These are phyloP conservation scores for Threskiornis aethiopicus DNA, from an alignment of 2,797 vertebrate species.

Conservation along the genomic window DNA sequence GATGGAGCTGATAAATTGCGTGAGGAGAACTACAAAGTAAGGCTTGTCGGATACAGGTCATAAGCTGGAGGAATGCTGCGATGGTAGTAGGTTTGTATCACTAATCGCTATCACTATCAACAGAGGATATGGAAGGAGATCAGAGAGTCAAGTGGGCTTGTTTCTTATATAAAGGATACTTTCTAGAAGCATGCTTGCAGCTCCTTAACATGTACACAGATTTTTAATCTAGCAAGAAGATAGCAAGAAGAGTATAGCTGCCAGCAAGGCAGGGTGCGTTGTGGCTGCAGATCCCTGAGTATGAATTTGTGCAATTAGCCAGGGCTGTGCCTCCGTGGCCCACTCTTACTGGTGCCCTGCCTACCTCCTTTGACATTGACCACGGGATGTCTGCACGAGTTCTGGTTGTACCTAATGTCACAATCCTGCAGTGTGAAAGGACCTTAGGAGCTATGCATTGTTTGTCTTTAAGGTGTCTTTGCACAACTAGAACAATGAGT, in stretches of 20 bases:
- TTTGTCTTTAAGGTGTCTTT: background rate
- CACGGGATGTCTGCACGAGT: accelerated
- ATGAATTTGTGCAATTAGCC: background rate
- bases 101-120: background rate
- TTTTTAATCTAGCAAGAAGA: background rate
- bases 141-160: background rate
- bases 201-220: background rate
- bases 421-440: background rate
- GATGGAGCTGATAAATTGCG: background rate
- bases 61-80: background rate
- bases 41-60: background rate
- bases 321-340: background rate
- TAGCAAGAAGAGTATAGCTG: background rate
- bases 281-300: background rate
- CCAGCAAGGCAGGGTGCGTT: accelerated
- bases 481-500: background rate
- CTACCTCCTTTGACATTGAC: accelerated
- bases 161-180: background rate
- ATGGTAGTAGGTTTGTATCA: background rate
- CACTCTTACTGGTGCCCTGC: background rate
- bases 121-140: background rate
- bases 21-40: background rate
- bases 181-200: background rate
- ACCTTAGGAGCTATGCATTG: background rate
- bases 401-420: background rate